Evolutionary conservation across 2,888 invertebrate genomes (phyloP).

Genomic region (Meghimatium bilineatum): DNA sequence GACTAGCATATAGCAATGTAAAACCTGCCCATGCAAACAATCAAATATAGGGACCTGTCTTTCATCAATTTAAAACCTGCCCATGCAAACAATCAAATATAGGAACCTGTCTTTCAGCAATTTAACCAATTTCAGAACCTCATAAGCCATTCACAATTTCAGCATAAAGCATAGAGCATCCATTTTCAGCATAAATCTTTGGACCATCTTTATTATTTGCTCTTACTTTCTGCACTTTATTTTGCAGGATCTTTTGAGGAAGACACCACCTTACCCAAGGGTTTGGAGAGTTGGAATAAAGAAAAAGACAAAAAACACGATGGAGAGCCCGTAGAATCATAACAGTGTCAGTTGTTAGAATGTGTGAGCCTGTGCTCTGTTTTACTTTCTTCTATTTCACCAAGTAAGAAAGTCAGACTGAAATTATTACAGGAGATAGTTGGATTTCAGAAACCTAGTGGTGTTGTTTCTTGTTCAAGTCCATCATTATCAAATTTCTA

Average conservation of each 20-base stretch:
- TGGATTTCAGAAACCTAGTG: not conserved
- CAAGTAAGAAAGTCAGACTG: not conserved
- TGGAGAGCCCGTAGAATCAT: constrained; percentile 36
- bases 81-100: too few relatives aligned
- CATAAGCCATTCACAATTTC: too few relatives aligned
- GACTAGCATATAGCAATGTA: too few relatives aligned
- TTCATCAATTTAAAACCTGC: too few relatives aligned
- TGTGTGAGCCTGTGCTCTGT: not conserved
- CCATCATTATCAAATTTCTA: not conserved
- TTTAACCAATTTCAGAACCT: too few relatives aligned
- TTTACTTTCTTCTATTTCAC: not conserved
- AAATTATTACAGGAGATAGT: not conserved
- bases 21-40: too few relatives aligned
- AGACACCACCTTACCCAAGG: constrained; percentile 94
- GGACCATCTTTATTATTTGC: not conserved
- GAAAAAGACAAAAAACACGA: constrained; percentile 53
- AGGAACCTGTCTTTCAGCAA: too few relatives aligned
- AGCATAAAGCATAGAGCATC: too few relatives aligned
- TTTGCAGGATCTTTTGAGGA: constrained; percentile 93
- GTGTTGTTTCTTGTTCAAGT: not conserved
- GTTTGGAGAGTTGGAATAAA: constrained; percentile 94
- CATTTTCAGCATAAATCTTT: too few relatives aligned
- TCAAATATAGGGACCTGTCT: too few relatives aligned
- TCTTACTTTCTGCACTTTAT: not conserved
- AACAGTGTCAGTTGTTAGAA: not conserved